Base-by-base conservation (phyloP, 2,113 vertebrate species). In the Vombatus ursinus region DNA sequence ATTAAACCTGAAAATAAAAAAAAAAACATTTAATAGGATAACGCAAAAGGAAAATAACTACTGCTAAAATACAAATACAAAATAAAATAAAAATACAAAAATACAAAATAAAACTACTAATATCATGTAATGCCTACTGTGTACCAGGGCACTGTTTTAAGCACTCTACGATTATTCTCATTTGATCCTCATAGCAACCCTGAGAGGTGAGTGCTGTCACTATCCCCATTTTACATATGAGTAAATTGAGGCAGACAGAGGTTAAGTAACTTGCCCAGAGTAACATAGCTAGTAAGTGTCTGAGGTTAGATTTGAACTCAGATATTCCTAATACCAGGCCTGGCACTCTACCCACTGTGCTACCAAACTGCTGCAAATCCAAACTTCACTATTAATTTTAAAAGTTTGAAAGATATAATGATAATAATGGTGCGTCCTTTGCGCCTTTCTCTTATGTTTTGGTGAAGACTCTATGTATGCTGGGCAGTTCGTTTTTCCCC, bases 401-500 rank as follows among this genome's bases (percentile, higher is more conserved):
- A 84, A 84, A 91, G 47, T 92, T 93, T 44, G 53, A 84, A 90
- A 94, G 52, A 23, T 77, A 44, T 37, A 52, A 1, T 54, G 50
- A 16, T 54, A 26, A 91, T 94, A 84, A 54, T 91, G 96, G 92
- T 90, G 50, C 97, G 25, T 77, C 89, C 68, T 25, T 94, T 97
- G 94, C 97, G 9, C 94, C 91, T 84, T 91, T 22, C 2, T 90
- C 97, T 92, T 7, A 0, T 96, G 47, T 94, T 97, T 95, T 97
- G 68, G 47, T 95, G 95, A 0, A 96, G 93, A 95, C 97, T 97
- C 49, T 96, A 90, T 89, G 44, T 96, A 93, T 47, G 50, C 49
- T 93, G n/a, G 68, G 57, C 94, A 95, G 95, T 97, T 94, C 97
- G 92, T 95, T 94, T 93, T 95, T 96, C 97, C 94, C 94, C 96